Percentiles rank a stretch among this genome's conserved stretches.
These are phyloP conservation scores for Archaeoteleia sp. DNA, from an alignment of 2,888 invertebrate species.

Conservation along the genomic window DNA sequence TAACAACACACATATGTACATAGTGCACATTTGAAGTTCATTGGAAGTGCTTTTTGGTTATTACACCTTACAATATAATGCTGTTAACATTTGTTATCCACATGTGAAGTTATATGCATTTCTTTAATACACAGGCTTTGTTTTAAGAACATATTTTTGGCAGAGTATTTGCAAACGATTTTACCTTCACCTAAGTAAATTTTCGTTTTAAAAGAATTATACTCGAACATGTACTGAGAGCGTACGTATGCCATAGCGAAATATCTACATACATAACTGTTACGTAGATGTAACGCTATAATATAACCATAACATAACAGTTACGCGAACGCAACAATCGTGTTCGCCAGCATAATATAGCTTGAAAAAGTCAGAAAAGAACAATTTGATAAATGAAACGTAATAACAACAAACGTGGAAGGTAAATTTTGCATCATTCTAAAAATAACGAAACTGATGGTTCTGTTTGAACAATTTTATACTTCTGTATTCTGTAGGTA, in stretches of 20 bases:
- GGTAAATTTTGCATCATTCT: slow-evolving; percentile 2
- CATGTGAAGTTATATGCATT: too few relatives aligned
- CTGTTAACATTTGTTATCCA: too few relatives aligned
- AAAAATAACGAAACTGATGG: slow-evolving; percentile 4
- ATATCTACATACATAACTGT: slow-evolving; percentile 23
- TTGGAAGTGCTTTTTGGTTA: too few relatives aligned
- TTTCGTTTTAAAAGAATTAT: slow-evolving; percentile 13
- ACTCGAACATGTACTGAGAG: neutral
- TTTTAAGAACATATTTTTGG: too few relatives aligned
- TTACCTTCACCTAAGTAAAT: slow-evolving; percentile 20
- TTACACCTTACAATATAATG: too few relatives aligned
- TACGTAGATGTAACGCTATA: slow-evolving; percentile 16
- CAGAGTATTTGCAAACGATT: slow-evolving; percentile 7
- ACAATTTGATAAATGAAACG: slow-evolving; percentile 10
- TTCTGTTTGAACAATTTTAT: too few relatives aligned
- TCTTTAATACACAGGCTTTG: too few relatives aligned
- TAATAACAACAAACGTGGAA: slow-evolving; percentile 1
- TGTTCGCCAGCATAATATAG: slow-evolving; percentile 16
- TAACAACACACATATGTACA: too few relatives aligned
- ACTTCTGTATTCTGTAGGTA: too few relatives aligned
- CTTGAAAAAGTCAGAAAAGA: slow-evolving; percentile 26
- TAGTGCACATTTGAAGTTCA: too few relatives aligned
- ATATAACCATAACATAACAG: slow-evolving; percentile 18
- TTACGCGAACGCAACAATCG: slow-evolving; percentile 28
- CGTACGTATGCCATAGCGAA: too few relatives aligned